Percentiles rank a stretch among this genome's conserved stretches.
Conservation (phyloP, 2,797 vertebrate genomes). For the Darevskia nairensis region DNA sequence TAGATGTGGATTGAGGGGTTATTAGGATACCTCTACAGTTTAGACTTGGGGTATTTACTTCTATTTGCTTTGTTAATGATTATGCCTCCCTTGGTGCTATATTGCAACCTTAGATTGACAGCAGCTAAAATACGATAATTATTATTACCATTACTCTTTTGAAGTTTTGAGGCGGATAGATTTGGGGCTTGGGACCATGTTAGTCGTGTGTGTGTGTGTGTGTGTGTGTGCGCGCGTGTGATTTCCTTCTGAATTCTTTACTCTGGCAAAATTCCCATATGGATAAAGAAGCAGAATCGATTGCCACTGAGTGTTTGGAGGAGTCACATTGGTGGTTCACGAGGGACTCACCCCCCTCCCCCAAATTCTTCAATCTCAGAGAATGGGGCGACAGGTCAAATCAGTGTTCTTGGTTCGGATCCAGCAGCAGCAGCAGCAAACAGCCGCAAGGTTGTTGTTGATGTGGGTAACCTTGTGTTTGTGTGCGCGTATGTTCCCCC, state of each 20-base stretch:
- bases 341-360: conserved; percentile 56
- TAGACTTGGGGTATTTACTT: too few species aligned
- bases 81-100: not conserved
- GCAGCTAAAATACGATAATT: not conserved
- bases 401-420: conserved; percentile 64
- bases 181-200: not conserved
- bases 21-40: not conserved
- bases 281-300: conserved; percentile 63
- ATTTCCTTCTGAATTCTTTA: not conserved
- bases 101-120: not conserved
- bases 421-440: conserved; percentile 65
- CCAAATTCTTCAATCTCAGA: conserved; percentile 52
- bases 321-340: conserved; percentile 64
- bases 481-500: not conserved
- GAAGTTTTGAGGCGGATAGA: not conserved
- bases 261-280: conserved; percentile 19
- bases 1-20: not conserved
- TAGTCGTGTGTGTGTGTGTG: not conserved
- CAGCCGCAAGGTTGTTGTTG: conserved; percentile 13
- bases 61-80: not conserved
- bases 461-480: not conserved
- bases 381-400: conserved; percentile 42
- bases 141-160: not conserved
- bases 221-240: too few species aligned
- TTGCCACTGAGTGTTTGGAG: conserved; percentile 60